Percentiles rank a stretch among this genome's conserved stretches.
Conservation (phyloP, 2,797 vertebrate genomes). For the Mionectes olivaceus region DNA sequence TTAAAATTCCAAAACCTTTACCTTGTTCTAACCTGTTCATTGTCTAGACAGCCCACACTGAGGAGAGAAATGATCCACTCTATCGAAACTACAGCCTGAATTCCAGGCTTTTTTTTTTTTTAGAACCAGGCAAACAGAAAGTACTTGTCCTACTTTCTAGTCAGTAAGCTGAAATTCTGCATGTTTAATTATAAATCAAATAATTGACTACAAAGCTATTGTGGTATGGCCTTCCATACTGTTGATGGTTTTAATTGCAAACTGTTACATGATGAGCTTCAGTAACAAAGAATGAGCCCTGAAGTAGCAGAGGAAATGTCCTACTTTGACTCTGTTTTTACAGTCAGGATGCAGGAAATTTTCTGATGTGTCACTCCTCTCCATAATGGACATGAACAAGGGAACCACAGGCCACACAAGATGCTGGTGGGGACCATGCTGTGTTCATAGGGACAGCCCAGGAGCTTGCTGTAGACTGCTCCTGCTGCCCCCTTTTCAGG, state of each 20-base stretch:
- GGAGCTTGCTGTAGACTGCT: not conserved
- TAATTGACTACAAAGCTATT: constrained; percentile 68
- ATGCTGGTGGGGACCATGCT: not conserved
- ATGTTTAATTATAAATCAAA: constrained; percentile 73
- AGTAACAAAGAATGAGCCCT: constrained; percentile 45
- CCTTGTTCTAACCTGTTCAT: constrained; percentile 64
- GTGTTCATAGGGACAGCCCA: no score
- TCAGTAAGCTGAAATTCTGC: constrained; percentile 62
- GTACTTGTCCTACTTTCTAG: constrained; percentile 62
- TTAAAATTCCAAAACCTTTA: constrained; percentile 42
- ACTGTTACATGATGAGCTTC: constrained; percentile 43
- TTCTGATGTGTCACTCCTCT: not conserved
- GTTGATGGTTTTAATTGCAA: constrained; percentile 53
- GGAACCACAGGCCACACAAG: not conserved
- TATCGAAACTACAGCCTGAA: constrained; percentile 31
- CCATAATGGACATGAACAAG: not conserved
- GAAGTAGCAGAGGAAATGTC: constrained; percentile 36
- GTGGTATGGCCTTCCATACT: constrained; percentile 44
- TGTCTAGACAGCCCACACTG: constrained; percentile 39
- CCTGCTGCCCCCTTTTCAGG: not conserved
- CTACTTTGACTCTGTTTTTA: constrained; percentile 51
- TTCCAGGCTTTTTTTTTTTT: constrained; percentile 14
- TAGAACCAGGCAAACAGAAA: constrained; percentile 31
- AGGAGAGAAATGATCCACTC: constrained; percentile 35
- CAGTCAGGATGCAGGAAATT: not conserved